phyloP scores from a whole-genome alignment of 2,797 vertebrate species.

The Sparus aurata region DNA sequence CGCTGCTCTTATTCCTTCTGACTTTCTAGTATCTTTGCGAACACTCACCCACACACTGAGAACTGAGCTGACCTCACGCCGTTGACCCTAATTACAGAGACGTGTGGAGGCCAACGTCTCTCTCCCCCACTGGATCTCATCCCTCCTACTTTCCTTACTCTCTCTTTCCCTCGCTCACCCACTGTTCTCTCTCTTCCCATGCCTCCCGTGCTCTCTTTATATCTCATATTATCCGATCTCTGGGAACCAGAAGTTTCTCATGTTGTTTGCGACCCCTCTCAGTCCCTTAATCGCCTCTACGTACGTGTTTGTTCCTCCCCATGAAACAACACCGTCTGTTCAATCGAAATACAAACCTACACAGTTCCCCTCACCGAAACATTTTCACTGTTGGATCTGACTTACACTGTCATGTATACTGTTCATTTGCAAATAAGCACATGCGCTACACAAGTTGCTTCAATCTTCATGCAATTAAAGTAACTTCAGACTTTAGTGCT shows the following conservation, averaged over 20 bases:
- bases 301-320: not conserved
- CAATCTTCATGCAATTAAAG: no score
- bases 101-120: constrained; percentile 28
- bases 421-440: not conserved
- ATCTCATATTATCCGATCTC: not conserved
- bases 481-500: no score
- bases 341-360: not conserved
- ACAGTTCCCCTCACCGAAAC: not conserved
- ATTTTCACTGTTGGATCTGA: not conserved
- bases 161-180: not conserved
- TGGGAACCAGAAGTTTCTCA: constrained; percentile 15
- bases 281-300: not conserved
- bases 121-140: constrained; percentile 23
- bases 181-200: not conserved
- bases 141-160: constrained; percentile 10
- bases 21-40: constrained; percentile 27
- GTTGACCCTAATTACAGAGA: constrained; percentile 65
- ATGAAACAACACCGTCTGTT: not conserved
- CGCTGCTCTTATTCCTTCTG: constrained; percentile 6
- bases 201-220: constrained; percentile 2
- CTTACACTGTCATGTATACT: not conserved
- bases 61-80: constrained; percentile 48
- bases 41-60: constrained; percentile 48
- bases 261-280: not conserved
- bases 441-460: not conserved